Base-by-base conservation (phyloP, 2,888 invertebrate species). In the Agonum fuliginosum region DNA sequence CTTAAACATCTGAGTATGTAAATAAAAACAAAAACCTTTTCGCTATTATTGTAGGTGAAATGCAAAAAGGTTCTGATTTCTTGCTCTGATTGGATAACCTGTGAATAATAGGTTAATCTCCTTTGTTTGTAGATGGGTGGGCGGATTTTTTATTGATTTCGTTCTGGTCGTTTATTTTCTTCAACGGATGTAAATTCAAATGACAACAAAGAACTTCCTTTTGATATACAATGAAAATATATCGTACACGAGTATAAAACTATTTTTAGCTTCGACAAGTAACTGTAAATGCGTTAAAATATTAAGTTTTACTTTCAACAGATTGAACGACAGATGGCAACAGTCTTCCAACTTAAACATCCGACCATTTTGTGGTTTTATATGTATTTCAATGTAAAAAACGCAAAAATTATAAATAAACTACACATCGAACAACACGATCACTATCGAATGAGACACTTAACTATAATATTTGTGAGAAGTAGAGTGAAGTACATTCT, bases 171-270 rank as follows among this genome's bases (percentile, higher is more conserved):
- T 69, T 46, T 69, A 43, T 43, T 43, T 69, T 69, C 69, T 69
- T 41, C 41, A 69, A 3, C 46, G 27, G 43, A 69, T 69, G 58
- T 62, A 62, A 62, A 62, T 62, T 62, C 58, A 69, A 46, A 69
- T 69, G 17, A 46, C 43, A 69, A 69, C 69, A 69, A 69, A 46
- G 69, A 69, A 69, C 69, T 46, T 62, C 58, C 58, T 62, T 62
- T 62, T 62, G 58, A 62, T 62, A 43, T 69, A 46, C 69, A 69
- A 69, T 46, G 69, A 69, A 69, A 69, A 69, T 69, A 69, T 69
- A 62, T 62, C 58, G 30, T 34, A 30, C 34, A 17, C 58, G 58
- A 62, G 58, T 30, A 69, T 69, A 69, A 69, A 69, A 69, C 69
- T 69, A 69, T 69, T 69, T 69, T 69, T 69, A 69, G 71, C 14